A percentile compares a stretch with the other conserved stretches of the same genome.
phyloP scores from a whole-genome alignment of 2,113 vertebrate genomes.

The Gnathonemus echidnorhynchus region DNA sequence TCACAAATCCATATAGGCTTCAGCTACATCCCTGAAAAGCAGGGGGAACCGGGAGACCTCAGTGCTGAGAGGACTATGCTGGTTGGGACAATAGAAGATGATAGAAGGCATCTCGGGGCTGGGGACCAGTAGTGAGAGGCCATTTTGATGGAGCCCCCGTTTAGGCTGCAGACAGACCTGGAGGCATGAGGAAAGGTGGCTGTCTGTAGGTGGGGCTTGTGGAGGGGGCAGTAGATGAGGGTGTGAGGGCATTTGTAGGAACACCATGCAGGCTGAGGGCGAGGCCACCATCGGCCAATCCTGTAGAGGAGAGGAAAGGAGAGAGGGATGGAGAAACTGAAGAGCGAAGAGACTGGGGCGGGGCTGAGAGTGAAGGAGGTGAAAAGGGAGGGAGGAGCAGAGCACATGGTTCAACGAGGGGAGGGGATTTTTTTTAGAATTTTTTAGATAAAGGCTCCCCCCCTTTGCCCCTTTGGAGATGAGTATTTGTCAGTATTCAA shows the following conservation, averaged over 20 bases:
- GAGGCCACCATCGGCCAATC: neutral
- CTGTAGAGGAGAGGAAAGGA: neutral
- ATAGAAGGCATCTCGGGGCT: neutral
- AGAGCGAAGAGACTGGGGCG: neutral
- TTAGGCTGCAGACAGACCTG: neutral
- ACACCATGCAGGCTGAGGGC: neutral
- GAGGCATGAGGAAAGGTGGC: neutral
- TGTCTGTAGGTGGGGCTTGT: neutral
- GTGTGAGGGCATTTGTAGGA: neutral
- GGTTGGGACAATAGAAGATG: neutral
- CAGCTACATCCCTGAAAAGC: neutral
- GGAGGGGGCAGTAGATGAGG: neutral
- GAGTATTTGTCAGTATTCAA: conserved; percentile 57
- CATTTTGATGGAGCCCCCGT: neutral
- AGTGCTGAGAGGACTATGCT: neutral
- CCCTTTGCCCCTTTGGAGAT: conserved; percentile 56
- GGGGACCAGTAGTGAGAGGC: neutral
- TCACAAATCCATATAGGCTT: neutral
- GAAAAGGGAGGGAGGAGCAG: conserved; percentile 32
- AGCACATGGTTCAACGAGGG: conserved; percentile 33
- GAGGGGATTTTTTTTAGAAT: conserved; percentile 56
- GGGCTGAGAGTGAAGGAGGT: neutral
- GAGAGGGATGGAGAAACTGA: neutral
- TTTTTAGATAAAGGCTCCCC: conserved; percentile 50
- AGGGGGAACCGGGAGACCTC: neutral